A percentile compares a stretch with the other conserved stretches of the same genome.
phyloP scores from a whole-genome alignment of 2,888 invertebrate species.

The Drosophila pseudotakahashii region DNA sequence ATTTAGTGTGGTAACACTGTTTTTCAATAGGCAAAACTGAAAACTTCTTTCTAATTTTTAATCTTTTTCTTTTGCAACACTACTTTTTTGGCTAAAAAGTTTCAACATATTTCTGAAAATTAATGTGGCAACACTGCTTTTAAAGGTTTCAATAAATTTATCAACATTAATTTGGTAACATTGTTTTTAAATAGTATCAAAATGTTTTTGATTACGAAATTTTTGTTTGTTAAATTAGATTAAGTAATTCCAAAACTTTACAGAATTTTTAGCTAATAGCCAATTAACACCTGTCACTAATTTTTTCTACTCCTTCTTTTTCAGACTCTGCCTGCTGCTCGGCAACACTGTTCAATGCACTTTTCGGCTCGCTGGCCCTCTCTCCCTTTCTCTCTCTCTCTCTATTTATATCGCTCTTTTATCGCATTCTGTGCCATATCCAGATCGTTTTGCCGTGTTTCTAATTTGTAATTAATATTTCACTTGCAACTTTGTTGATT shows the following conservation, averaged over 20 bases:
- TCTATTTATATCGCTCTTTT: constrained; percentile 10
- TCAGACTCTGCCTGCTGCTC: constrained; percentile 6
- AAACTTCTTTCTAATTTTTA: too few species aligned
- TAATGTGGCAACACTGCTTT: too few species aligned
- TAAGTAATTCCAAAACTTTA: neutral
- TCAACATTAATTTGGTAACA: neutral
- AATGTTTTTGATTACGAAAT: too few species aligned
- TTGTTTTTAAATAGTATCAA: neutral
- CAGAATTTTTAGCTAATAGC: neutral
- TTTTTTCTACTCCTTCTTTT: neutral
- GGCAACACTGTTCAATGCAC: constrained; percentile 15
- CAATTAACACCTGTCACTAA: neutral
- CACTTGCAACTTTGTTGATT: constrained; percentile 30
- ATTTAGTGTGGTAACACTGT: too few species aligned
- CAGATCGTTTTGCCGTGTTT: constrained; percentile 7
- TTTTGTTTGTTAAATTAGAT: too few species aligned
- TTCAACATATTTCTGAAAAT: too few species aligned
- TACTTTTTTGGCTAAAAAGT: neutral
- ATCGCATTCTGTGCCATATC: constrained; percentile 4
- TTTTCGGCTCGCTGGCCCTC: neutral
- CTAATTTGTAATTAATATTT: constrained; percentile 29
- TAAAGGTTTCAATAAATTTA: too few species aligned
- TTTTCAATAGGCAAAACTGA: too few species aligned
- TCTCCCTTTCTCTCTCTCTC: neutral
- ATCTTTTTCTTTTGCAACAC: too few species aligned